Evolutionary conservation across 2,888 invertebrate species (phyloP).

Genomic region (Oxycera nigricornis): DNA sequence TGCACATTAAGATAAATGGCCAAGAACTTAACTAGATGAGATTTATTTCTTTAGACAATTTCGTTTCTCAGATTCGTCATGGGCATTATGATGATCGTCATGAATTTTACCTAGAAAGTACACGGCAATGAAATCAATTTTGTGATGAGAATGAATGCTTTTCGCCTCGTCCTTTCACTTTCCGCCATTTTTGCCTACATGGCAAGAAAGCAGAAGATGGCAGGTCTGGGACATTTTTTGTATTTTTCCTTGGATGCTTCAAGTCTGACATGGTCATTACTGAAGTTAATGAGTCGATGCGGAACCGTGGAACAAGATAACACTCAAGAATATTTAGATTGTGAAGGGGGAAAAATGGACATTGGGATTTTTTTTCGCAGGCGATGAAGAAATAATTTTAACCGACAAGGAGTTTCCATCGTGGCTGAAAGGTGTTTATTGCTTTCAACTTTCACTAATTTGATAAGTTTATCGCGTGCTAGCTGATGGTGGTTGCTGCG

Average conservation of each 20-base stretch:
- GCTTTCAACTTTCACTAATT: not conserved
- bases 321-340: not conserved
- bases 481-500: not conserved
- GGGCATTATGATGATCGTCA: conserved; percentile 32
- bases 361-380: not conserved
- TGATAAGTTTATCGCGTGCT: not conserved
- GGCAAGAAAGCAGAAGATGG: not conserved
- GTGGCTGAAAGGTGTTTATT: not conserved
- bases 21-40: conserved; percentile 43
- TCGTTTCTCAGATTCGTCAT: conserved; percentile 3
- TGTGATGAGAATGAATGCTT: conserved; percentile 10
- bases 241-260: not conserved
- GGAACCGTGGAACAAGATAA: not conserved
- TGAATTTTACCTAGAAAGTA: conserved; percentile 35
- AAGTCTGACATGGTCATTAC: not conserved
- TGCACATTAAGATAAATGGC: conserved; percentile 42
- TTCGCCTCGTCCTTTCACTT: not conserved
- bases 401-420: not conserved
- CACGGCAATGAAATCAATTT: conserved; percentile 33
- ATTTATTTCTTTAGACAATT: conserved; percentile 43
- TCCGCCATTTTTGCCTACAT: no score
- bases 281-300: not conserved
- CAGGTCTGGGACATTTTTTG: not conserved
- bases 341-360: not conserved
- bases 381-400: not conserved